Percentiles rank a stretch among this genome's conserved stretches.
phyloP scores from a whole-genome alignment of 2,888 invertebrate genomes.

The Mystacides longicornis region DNA sequence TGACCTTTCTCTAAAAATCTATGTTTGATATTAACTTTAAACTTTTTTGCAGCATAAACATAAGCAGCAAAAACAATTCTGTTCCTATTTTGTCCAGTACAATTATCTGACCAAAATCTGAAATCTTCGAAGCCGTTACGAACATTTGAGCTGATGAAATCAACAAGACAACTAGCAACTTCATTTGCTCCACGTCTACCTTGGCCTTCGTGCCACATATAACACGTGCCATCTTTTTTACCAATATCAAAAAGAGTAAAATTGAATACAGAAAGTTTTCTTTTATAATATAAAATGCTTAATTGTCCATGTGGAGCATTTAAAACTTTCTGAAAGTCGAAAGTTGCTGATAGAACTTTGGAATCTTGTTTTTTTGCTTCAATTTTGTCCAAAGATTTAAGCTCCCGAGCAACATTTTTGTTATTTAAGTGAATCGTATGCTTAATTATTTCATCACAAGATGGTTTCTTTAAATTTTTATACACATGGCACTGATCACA shows the following conservation, averaged over 20 bases:
- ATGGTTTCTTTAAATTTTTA: background rate
- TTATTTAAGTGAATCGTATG: background rate
- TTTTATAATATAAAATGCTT: background rate
- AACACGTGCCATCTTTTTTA: background rate
- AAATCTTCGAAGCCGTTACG: background rate
- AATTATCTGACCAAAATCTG: slow-evolving; percentile 2
- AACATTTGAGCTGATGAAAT: background rate
- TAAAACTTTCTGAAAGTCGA: background rate
- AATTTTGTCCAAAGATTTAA: background rate
- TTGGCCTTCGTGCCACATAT: background rate
- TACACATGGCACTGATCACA: background rate
- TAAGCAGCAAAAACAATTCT: background rate
- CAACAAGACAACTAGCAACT: background rate
- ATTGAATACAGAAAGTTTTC: background rate
- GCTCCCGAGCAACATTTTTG: background rate
- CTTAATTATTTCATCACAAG: background rate
- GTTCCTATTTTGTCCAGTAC: background rate
- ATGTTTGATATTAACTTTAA: background rate
- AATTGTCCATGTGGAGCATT: background rate
- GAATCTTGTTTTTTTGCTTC: background rate
- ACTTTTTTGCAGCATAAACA: background rate
- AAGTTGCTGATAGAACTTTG: background rate
- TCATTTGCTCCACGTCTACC: background rate
- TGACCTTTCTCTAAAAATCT: slow-evolving; percentile 1
- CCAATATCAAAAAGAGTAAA: background rate